Base-by-base conservation (phyloP, 2,888 invertebrate species). In the Thereva nobilitata region DNA sequence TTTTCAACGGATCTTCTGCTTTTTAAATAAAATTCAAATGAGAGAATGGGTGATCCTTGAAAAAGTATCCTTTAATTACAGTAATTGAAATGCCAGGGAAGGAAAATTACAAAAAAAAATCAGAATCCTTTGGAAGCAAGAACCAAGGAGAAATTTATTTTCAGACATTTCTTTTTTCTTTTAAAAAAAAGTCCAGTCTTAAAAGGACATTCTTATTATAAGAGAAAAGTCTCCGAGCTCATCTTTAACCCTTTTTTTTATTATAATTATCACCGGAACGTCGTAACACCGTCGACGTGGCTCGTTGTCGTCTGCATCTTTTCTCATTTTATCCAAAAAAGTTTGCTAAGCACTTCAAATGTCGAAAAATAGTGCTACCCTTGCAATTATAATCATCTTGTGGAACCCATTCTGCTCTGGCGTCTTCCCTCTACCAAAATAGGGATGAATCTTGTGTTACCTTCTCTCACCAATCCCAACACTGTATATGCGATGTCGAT, bases 341-440 rank as follows among this genome's bases (percentile, higher is more conserved):
- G 68, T 71, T 69, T 69, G 44, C 70, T 42, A 56, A 69, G 69
- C 69, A 68, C 69, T 71, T 64, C 56, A 69, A 69, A 54, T 61
- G 61, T 67, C 67, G 66, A 66, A 69, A 69, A 69, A 69, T 69
- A 69, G 66, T 67, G 69, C 67, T 67, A 69, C 67, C 66, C 64
- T 67, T 67, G 67, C 69, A 69, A 67, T 69, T 69, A 69, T 67
- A 67, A 67, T 69, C 69, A 69, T 69, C 69, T 69, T 68, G 49
- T 63, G 38, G 34, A 50, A 61, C 37, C 37, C 10, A 10, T 47
- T 47, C 12, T 10, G 23, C 23, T 2, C 23, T 2, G 2, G 23
- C 23, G 23, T 23, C 23, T 23, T 9, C 2, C 44, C 44, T 44
- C 44, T 44, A 3, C n/a, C n/a, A 2, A 9, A 9, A 44, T 44